These are phyloP conservation scores for Prunella himalayana DNA, from an alignment of 2,113 vertebrate genomes.

Conservation along the genomic window DNA sequence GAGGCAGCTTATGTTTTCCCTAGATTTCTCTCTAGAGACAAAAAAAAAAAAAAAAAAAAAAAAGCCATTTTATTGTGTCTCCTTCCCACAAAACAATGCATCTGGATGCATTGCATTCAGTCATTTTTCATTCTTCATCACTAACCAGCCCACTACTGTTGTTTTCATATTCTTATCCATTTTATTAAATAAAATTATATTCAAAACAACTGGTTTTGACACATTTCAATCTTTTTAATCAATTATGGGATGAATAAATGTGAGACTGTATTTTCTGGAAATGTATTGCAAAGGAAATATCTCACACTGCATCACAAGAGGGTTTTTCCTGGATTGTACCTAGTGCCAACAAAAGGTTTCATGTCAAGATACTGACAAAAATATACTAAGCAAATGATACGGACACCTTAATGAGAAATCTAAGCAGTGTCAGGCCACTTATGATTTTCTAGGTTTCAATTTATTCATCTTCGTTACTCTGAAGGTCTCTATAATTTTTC, in stretches of 20 bases:
- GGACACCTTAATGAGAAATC: not conserved
- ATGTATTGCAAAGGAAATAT: not conserved
- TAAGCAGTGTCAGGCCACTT: not conserved
- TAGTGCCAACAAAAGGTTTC: not conserved
- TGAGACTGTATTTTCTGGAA: not conserved
- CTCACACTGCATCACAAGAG: not conserved
- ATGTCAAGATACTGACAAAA: not conserved
- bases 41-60: not conserved
- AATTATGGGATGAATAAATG: not conserved
- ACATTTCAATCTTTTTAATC: not conserved
- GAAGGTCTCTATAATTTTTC: not conserved
- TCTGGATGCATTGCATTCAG: not conserved
- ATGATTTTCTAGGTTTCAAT: not conserved
- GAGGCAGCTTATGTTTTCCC: not conserved
- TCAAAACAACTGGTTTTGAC: not conserved
- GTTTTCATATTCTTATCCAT: not conserved
- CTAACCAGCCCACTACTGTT: not conserved
- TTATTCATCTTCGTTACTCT: not conserved
- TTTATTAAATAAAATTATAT: not conserved
- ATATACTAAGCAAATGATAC: not conserved
- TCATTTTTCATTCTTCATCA: not conserved
- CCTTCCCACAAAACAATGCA: not conserved
- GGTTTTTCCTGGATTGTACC: not conserved
- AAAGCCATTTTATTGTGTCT: accelerated
- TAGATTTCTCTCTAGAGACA: not conserved